Base-by-base conservation (phyloP, 2,113 vertebrate genomes). In the Chloropsis hardwickii region DNA sequence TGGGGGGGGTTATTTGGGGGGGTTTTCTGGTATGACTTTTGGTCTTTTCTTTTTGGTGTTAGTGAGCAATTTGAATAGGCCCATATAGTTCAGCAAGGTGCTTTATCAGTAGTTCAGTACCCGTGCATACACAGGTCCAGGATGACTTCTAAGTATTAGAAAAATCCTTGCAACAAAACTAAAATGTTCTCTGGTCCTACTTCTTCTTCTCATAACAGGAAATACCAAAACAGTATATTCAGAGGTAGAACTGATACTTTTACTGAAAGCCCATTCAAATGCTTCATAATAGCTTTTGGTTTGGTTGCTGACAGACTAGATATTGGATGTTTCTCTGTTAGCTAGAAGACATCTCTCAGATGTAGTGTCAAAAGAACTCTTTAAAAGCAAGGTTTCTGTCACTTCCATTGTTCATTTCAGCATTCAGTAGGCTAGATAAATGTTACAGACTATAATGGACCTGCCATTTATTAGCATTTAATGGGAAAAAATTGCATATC, bases 101-200 rank as follows among this genome's bases (percentile, higher is more conserved):
- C 4, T 74, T 1, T 44, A 58, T 35, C 14, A 64, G 29, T 20
- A 62, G 5, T 45, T 67, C 29, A 48, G 11, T 25, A 19, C 35
- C 37, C 2, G 0, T 65, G 7, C 1, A 0, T 24, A 23, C 12
- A 58, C 1, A 12, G 10, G 33, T 47, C 13, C 14, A 31, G 20
- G 8, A 40, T 53, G 45, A 4, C 12, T 88, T 90, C 11, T 69
- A 67, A 67, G 10, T 31, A 12, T 23, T 48, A 21, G 20, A 74
- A 79, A 81, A 90, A 27, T 47, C 9, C 57, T 18, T 44, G 29
- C 18, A 33, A 66, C 2, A 74, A 42, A 90, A 58, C 19, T 20
- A 5, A 25, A 83, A 27, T 12, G 15, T 22, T 74, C 14, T 29
- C 24, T 39, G 8, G 14, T 65, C 77, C 37, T 25, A 10, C 4